These are phyloP conservation scores for Catajapyx aquilonaris DNA, from an alignment of 1,140 invertebrate genomes.

Conservation along the genomic window DNA sequence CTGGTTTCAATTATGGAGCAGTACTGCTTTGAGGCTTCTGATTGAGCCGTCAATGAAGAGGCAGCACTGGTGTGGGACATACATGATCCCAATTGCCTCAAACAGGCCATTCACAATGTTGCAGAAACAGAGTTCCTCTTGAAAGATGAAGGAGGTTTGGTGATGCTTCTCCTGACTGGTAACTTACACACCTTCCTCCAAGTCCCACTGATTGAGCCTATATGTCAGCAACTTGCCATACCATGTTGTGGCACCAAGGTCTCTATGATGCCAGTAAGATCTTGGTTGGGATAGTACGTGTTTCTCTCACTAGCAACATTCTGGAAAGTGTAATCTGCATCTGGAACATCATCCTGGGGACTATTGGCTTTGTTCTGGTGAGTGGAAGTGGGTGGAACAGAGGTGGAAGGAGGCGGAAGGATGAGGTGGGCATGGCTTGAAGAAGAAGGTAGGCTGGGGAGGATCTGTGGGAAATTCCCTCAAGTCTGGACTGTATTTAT, in stretches of 20 bases:
- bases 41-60: slow-evolving; percentile 16
- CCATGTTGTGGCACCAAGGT: slow-evolving; percentile 11
- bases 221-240: too few species aligned
- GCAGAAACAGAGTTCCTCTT: slow-evolving; percentile 14
- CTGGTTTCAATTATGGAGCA: slow-evolving; percentile 18
- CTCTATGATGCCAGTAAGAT: slow-evolving; percentile 8
- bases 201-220: too few species aligned
- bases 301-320: slow-evolving; percentile 7
- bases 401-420: too few species aligned
- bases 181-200: too few species aligned
- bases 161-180: too few species aligned
- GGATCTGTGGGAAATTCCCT: too few species aligned
- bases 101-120: slow-evolving; percentile 12
- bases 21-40: slow-evolving; percentile 17
- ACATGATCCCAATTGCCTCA: slow-evolving; percentile 14
- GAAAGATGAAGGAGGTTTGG: slow-evolving; percentile 9
- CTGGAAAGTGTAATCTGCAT: slow-evolving; percentile 3
- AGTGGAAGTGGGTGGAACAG: too few species aligned
- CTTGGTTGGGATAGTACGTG: slow-evolving; percentile 10
- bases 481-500: too few species aligned
- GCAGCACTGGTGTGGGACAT: slow-evolving; percentile 11
- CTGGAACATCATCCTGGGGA: slow-evolving; percentile 1
- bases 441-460: too few species aligned
- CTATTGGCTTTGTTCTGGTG: too few species aligned
- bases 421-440: too few species aligned